These are phyloP conservation scores for Euclidia mi DNA, from an alignment of 2,888 invertebrate species.

Conservation along the genomic window DNA sequence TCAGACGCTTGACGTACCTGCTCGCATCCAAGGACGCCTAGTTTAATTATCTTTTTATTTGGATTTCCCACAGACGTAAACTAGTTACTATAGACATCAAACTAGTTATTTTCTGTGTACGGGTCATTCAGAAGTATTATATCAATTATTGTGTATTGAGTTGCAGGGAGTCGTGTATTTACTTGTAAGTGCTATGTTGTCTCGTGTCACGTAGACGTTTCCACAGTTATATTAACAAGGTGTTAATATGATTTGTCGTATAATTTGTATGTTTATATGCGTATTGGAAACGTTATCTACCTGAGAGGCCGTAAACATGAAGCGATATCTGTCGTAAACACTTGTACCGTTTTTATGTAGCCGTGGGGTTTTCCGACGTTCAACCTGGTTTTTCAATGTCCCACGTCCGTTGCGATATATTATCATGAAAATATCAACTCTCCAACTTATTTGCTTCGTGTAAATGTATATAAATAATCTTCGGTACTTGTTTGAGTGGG, in stretches of 20 bases:
- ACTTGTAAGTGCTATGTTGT: background rate
- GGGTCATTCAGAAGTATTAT: conserved; percentile 8
- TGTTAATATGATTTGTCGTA: conserved; percentile 16
- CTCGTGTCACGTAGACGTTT: conserved; percentile 10
- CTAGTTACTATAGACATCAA: conserved; percentile 29
- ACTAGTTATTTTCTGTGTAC: conserved; percentile 22
- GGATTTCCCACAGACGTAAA: conserved; percentile 54
- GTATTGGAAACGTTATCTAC: conserved; percentile 37
- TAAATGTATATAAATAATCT: too few relatives aligned
- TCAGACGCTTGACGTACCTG: conserved; percentile 5
- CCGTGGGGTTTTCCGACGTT: conserved; percentile 70
- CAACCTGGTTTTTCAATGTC: conserved; percentile 69
- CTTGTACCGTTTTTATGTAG: conserved; percentile 52
- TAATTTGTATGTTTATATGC: conserved; percentile 22
- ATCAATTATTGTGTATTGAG: conserved; percentile 2
- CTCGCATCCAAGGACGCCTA: conserved; percentile 42
- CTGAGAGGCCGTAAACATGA: conserved; percentile 30
- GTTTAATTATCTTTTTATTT: conserved; percentile 46
- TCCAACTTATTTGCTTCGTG: background rate
- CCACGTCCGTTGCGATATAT: conserved; percentile 33
- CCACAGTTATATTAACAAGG: background rate
- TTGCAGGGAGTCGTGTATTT: background rate
- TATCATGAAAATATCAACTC: conserved; percentile 48
- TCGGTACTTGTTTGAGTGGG: background rate
- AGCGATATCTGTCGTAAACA: conserved; percentile 45